Evolutionary conservation across 2,888 invertebrate genomes (phyloP).

Genomic region (Hipparchia semele): DNA sequence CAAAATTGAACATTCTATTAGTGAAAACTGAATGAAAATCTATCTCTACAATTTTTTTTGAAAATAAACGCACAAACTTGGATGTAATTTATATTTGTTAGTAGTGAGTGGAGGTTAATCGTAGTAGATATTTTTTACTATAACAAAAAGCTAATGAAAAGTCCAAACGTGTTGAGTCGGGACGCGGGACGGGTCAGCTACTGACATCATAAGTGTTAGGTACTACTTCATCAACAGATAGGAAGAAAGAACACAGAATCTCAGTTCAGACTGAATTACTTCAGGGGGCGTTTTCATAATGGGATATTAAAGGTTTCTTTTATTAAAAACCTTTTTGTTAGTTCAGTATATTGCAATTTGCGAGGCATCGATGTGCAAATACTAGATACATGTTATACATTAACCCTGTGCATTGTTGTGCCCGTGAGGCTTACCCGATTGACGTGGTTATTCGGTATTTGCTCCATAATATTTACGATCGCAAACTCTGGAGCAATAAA

Average conservation of each 20-base stretch:
- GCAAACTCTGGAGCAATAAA: conserved; percentile 58
- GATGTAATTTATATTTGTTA: no score
- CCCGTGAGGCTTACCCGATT: conserved; percentile 73
- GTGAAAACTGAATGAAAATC: no score
- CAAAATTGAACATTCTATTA: no score
- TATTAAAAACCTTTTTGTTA: background rate
- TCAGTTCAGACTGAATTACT: background rate
- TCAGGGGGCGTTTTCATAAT: background rate
- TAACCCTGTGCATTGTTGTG: conserved; percentile 40
- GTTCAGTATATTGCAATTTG: background rate
- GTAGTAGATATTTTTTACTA: no score
- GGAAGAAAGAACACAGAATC: background rate
- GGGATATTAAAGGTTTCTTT: background rate
- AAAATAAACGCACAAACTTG: no score
- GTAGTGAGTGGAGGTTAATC: no score
- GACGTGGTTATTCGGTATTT: conserved; percentile 55
- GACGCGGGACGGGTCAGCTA: no score
- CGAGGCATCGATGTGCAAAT: conserved; percentile 24
- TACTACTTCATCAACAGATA: background rate
- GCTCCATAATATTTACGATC: conserved; percentile 64
- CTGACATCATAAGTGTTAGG: background rate
- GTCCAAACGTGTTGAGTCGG: no score
- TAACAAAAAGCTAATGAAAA: no score
- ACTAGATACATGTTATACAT: conserved; percentile 13
- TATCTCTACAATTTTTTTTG: no score